A percentile compares a stretch with the other conserved stretches of the same genome.
Evolutionary conservation across 2,888 invertebrate species (phyloP).

Genomic region (Neoscelio sp.): DNA sequence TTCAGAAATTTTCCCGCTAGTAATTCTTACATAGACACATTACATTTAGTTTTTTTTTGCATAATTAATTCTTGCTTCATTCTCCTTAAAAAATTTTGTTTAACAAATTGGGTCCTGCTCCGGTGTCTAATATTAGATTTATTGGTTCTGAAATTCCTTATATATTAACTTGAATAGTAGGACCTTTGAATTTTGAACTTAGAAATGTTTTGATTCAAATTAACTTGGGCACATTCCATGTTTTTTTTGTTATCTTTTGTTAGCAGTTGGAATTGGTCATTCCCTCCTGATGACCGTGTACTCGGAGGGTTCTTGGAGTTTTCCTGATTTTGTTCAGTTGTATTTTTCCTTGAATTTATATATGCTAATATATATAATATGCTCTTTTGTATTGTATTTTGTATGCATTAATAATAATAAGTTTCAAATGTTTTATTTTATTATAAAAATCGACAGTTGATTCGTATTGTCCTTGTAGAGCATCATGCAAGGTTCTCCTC

Average conservation of each 20-base stretch:
- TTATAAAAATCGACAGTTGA: slow-evolving; percentile 28
- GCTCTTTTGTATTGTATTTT: slow-evolving; percentile 10
- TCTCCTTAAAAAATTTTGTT: slow-evolving; percentile 43
- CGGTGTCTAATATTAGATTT: slow-evolving; percentile 43
- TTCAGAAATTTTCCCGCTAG: neutral
- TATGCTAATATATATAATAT: no score
- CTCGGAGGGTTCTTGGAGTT: neutral
- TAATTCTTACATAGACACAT: neutral
- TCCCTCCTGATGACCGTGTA: no score
- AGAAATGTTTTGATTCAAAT: no score
- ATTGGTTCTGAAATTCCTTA: neutral
- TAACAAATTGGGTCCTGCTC: slow-evolving; percentile 49
- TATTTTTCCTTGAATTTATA: no score
- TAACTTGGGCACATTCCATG: no score
- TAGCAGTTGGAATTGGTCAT: no score
- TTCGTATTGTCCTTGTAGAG: slow-evolving; percentile 1
- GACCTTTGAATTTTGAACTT: slow-evolving; percentile 1
- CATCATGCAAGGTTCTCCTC: slow-evolving; percentile 7
- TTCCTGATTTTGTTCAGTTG: neutral
- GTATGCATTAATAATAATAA: slow-evolving; percentile 18
- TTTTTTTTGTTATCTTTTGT: slow-evolving; percentile 12
- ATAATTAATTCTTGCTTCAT: slow-evolving; percentile 37
- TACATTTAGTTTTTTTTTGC: neutral
- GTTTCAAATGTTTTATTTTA: slow-evolving; percentile 1
- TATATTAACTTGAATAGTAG: neutral